Conservation (phyloP, 2,888 invertebrate genomes). For the Trachelus iudaicus region DNA sequence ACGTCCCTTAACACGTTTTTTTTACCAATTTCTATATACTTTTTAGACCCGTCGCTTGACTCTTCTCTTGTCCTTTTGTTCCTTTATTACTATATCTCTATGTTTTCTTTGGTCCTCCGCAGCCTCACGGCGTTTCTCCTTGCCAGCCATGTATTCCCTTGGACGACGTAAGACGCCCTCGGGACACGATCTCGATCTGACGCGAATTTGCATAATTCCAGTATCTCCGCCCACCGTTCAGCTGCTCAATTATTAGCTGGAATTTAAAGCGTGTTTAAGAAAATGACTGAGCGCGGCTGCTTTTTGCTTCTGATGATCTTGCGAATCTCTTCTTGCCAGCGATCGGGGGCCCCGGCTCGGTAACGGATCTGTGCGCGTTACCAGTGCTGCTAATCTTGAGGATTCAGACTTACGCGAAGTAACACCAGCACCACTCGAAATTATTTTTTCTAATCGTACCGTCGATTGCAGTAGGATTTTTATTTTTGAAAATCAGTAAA, state of each 20-base stretch:
- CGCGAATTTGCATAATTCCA: slow-evolving; percentile 64
- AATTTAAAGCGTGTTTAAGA: slow-evolving; percentile 65
- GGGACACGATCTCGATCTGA: slow-evolving; percentile 62
- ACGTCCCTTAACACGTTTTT: background rate
- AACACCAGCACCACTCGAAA: background rate
- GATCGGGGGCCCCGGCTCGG: background rate
- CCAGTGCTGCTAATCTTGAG: background rate
- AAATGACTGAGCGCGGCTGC: slow-evolving; percentile 51
- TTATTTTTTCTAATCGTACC: background rate
- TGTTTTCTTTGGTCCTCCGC: background rate
- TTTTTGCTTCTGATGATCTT: slow-evolving; percentile 40
- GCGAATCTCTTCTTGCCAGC: background rate
- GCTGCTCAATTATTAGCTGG: slow-evolving; percentile 63
- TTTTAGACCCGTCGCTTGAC: background rate
- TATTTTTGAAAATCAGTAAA: background rate
- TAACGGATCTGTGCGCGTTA: background rate
- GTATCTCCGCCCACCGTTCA: slow-evolving; percentile 60
- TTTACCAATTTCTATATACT: background rate
- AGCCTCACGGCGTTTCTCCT: slow-evolving; percentile 7
- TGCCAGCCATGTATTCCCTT: slow-evolving; percentile 23
- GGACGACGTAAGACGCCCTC: slow-evolving; percentile 51
- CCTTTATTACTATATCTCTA: slow-evolving; percentile 1
- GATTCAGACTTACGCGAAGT: background rate
- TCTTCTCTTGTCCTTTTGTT: background rate
- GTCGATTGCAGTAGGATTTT: background rate